phyloP scores from a whole-genome alignment of 2,797 vertebrate species.

The Tauraco hartlaubi region DNA sequence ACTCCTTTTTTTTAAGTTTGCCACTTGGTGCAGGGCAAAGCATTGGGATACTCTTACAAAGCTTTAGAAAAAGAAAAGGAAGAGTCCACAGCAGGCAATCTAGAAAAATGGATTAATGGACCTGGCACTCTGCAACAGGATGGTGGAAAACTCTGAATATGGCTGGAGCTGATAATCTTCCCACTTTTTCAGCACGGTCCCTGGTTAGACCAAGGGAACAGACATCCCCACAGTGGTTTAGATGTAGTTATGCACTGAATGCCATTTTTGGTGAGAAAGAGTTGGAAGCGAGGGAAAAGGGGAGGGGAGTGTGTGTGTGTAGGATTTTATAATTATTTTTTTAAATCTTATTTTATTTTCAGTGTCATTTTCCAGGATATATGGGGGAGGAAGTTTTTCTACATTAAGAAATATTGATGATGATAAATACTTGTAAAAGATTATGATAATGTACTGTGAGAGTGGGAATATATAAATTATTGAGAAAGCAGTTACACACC shows the following conservation, averaged over 20 bases:
- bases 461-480: not conserved
- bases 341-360: not conserved
- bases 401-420: not conserved
- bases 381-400: not conserved
- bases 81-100: not conserved
- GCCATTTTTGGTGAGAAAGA: not conserved
- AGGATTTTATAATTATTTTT: not conserved
- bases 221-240: not conserved
- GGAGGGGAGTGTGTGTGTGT: not conserved
- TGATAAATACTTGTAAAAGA: not conserved
- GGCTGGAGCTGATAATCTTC: not conserved
- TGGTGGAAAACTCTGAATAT: not conserved
- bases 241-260: not conserved
- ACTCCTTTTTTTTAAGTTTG: not conserved
- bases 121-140: not conserved
- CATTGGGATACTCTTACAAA: not conserved
- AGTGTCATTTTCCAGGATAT: not conserved
- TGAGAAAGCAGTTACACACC: not conserved
- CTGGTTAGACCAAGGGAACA: not conserved
- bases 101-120: not conserved
- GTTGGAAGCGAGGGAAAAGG: not conserved
- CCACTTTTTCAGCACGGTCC: not conserved
- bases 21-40: not conserved
- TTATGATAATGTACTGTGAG: not conserved
- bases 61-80: not conserved